Conservation (phyloP, 1,140 invertebrate genomes). For the Neodiprion lecontei region DNA sequence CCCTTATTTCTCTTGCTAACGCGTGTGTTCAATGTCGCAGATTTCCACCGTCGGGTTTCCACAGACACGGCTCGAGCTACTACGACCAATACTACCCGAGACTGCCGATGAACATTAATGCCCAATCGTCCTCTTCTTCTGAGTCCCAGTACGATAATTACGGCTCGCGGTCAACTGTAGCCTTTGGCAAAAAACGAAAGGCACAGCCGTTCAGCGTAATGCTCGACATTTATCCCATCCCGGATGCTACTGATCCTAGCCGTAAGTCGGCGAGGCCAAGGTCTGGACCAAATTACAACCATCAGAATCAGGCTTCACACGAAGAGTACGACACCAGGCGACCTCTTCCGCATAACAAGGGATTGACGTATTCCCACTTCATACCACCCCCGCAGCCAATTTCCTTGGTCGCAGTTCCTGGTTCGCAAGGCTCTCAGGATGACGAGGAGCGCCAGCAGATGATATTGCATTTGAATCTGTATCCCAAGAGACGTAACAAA, state of each 20-base stretch:
- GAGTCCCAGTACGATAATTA: slow-evolving; percentile 35
- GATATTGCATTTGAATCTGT: slow-evolving; percentile 60
- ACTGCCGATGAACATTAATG: slow-evolving; percentile 32
- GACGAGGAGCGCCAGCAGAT: slow-evolving; percentile 57
- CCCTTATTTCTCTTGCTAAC: neutral
- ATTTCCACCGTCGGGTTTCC: slow-evolving; percentile 49
- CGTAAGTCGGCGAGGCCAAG: slow-evolving; percentile 40
- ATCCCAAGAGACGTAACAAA: slow-evolving; percentile 49
- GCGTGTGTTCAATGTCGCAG: slow-evolving; percentile 27
- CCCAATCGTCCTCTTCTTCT: slow-evolving; percentile 21
- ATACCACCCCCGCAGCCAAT: slow-evolving; percentile 22
- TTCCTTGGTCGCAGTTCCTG: slow-evolving; percentile 34
- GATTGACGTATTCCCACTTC: slow-evolving; percentile 36
- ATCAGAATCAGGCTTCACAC: slow-evolving; percentile 13
- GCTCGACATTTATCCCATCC: slow-evolving; percentile 61
- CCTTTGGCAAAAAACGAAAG: slow-evolving; percentile 42
- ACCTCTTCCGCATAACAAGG: slow-evolving; percentile 36
- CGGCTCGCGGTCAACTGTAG: slow-evolving; percentile 28
- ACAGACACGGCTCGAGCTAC: slow-evolving; percentile 44
- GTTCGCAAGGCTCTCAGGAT: slow-evolving; percentile 31
- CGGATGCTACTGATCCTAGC: slow-evolving; percentile 48
- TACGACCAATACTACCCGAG: slow-evolving; percentile 41
- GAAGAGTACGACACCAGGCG: slow-evolving; percentile 46
- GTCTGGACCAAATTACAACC: neutral
- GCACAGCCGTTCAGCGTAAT: slow-evolving; percentile 60